Conservation (phyloP, 2,113 vertebrate genomes). For the Aegotheles bennettii region DNA sequence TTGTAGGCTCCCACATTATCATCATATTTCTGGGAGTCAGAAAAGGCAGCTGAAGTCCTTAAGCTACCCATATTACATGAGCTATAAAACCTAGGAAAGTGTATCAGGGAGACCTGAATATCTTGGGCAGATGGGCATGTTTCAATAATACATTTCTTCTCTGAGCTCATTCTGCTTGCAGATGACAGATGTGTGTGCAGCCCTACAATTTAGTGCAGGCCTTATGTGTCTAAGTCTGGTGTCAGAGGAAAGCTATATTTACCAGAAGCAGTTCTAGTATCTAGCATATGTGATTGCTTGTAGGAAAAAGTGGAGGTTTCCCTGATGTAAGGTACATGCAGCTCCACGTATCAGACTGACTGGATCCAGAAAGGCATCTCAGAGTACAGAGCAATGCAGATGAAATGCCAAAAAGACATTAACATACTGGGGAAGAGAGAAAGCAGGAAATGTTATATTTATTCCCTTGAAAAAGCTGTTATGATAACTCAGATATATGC, state of each 20-base stretch:
- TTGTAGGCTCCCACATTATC: background rate
- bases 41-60: background rate
- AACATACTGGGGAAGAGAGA: background rate
- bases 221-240: background rate
- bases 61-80: background rate
- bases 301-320: background rate
- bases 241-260: background rate
- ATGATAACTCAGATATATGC: background rate
- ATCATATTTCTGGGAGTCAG: background rate
- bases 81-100: background rate
- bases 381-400: background rate
- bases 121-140: background rate
- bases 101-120: background rate
- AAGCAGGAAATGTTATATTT: background rate
- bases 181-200: background rate
- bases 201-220: background rate
- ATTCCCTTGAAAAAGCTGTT: background rate
- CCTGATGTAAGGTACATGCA: background rate
- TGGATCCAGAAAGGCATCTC: background rate
- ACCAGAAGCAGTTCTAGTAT: background rate
- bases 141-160: background rate
- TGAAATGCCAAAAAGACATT: background rate
- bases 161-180: background rate
- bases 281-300: background rate
- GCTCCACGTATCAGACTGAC: background rate